These are phyloP conservation scores for Torymus aiolomorphi DNA, from an alignment of 2,888 invertebrate genomes.

Conservation along the genomic window DNA sequence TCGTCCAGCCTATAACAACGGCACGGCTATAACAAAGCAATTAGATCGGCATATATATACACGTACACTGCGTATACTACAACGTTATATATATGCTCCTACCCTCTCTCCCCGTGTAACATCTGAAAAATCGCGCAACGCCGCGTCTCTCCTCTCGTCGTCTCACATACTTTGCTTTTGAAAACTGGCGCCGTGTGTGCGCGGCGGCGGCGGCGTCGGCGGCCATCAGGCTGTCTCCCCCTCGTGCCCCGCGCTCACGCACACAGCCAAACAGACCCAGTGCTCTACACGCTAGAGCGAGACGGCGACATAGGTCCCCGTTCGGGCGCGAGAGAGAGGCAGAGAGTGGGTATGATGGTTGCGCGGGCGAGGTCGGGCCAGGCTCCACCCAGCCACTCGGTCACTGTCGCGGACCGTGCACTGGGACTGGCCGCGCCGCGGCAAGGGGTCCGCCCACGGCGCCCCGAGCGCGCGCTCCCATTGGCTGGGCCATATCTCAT, in stretches of 20 bases:
- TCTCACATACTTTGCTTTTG: constrained; percentile 44
- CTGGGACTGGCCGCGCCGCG: constrained; percentile 74
- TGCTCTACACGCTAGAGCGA: constrained; percentile 9
- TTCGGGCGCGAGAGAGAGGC: constrained; percentile 58
- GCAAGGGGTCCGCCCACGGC: constrained; percentile 78
- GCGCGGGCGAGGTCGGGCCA: constrained; percentile 55
- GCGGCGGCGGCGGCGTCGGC: constrained; percentile 26
- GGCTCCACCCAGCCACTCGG: constrained; percentile 77
- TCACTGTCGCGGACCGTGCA: constrained; percentile 77
- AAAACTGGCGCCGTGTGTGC: constrained; percentile 66
- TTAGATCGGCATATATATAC: constrained; percentile 53
- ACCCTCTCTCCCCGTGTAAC: constrained; percentile 4
- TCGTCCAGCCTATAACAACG: constrained; percentile 9
- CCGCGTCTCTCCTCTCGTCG: constrained; percentile 18
- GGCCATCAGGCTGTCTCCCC: constrained; percentile 40
- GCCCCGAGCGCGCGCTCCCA: constrained; percentile 76
- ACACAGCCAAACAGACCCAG: background rate
- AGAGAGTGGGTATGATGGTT: constrained; percentile 73
- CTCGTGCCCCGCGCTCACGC: constrained; percentile 4
- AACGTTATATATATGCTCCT: background rate
- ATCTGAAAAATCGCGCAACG: constrained; percentile 55
- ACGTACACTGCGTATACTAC: constrained; percentile 32
- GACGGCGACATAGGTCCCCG: constrained; percentile 49
- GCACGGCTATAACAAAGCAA: constrained; percentile 50
- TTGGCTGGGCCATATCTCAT: constrained; percentile 75